A percentile compares a stretch with the other conserved stretches of the same genome.
Evolutionary conservation across 2,113 vertebrate species (phyloP).

Genomic region (Ophthalmolycus amberensis): DNA sequence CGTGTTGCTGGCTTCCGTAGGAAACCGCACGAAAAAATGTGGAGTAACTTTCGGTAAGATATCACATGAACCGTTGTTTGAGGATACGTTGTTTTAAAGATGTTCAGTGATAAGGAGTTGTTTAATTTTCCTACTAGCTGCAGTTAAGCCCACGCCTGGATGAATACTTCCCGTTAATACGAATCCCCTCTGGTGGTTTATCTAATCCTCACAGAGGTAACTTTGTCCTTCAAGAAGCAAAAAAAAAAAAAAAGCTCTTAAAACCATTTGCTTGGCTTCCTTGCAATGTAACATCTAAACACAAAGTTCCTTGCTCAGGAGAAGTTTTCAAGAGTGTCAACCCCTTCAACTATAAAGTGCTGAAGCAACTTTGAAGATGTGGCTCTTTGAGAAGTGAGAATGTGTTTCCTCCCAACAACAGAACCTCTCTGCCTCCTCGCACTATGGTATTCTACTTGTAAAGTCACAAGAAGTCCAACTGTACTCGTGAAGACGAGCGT

Average conservation of each 20-base stretch:
- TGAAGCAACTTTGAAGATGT: conserved; percentile 42
- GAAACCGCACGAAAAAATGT: too few species aligned
- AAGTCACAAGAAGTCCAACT: neutral
- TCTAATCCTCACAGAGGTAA: conserved; percentile 6
- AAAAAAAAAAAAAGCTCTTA: conserved; percentile 24
- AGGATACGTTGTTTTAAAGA: neutral
- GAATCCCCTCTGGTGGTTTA: neutral
- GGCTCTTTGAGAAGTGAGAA: conserved; percentile 27
- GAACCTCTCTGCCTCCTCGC: neutral
- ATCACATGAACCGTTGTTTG: too few species aligned
- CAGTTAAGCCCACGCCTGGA: neutral
- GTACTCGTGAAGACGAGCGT: neutral
- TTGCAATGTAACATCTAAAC: conserved; percentile 5
- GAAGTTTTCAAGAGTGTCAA: conserved; percentile 22
- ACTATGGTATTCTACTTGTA: neutral
- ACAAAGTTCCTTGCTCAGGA: conserved; percentile 18
- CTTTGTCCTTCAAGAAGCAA: conserved; percentile 33
- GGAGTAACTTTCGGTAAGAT: too few species aligned
- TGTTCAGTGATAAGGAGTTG: neutral
- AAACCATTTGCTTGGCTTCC: conserved; percentile 21
- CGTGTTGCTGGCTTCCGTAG: too few species aligned
- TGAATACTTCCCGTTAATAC: conserved; percentile 33
- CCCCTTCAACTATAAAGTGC: conserved; percentile 4
- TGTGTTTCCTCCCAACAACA: conserved; percentile 6
- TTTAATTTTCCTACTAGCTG: neutral